Evolutionary conservation across 2,797 vertebrate genomes (phyloP), one percentile per base, ranked within the genome.

Genomic region (Melanotaenia pygmaea): DNA sequence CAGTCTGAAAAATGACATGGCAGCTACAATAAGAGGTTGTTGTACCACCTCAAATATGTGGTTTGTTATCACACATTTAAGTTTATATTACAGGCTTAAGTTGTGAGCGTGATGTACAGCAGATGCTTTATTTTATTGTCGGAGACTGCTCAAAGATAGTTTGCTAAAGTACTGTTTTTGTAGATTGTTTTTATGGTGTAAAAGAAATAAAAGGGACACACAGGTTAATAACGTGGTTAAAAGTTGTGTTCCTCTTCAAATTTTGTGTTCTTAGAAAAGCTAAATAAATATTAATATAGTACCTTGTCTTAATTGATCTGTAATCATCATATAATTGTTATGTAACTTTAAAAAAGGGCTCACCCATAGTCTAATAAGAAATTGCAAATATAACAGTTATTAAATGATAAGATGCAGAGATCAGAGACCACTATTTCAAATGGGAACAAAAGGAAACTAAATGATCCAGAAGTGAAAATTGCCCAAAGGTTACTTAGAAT

Each of bases 81-180:
- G 20, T 7, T 30, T 66, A 20, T 64, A 51, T 67, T 63, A 45
- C 24, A 57, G 12, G 32, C 45, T 34, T n/a, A 79, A 18, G 34
- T 59, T 32, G 60, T 30, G 24, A 74, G 30, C 22, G n/a, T 61
- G 26, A 71, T 65, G 22, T 51, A 35, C 60, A 76, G 38, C 72
- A 67, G 63, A 74, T 75, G 70, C 56, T 70, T 14, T 20, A 24
- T 56, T 62, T 37, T 22, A 67, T 59, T 67, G 30, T 50, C 24
- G 47, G 16, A 51, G n/a, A 51, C 30, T 22, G 13, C 7, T 57
- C 28, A 14, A 67, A 74, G 50, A 72, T 22, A 22, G 24, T 53
- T 45, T 38, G 57, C 59, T 35, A 58, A 38, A 51, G 9, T 32
- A 9, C 58, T 63, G 22, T 66, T 38, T 58, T 54, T 14, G 26